phyloP scores from a whole-genome alignment of 2,113 vertebrate species.

The Sylvietta virens region DNA sequence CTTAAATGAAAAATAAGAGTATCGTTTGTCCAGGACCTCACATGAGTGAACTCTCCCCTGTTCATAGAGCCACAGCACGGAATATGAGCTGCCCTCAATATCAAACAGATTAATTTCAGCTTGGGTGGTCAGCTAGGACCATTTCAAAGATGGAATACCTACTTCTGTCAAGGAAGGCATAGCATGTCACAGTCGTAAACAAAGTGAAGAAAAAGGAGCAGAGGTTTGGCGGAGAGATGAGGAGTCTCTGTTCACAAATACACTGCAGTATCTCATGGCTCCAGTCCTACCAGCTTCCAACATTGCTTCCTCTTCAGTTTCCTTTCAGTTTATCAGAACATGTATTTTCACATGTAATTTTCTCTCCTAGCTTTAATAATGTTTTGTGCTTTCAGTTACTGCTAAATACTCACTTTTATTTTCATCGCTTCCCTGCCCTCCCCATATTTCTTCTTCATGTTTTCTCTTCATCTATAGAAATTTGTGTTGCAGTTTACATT shows the following conservation, averaged over 20 bases:
- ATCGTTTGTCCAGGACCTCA: background rate
- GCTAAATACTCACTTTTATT: background rate
- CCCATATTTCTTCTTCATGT: background rate
- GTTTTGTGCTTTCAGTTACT: background rate
- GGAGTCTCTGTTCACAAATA: background rate
- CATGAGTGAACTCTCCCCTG: background rate
- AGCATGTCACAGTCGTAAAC: background rate
- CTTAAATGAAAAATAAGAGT: background rate
- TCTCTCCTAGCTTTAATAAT: background rate
- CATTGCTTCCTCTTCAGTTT: background rate
- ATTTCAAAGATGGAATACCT: background rate
- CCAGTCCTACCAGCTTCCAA: background rate
- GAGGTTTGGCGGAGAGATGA: background rate
- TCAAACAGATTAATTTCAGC: background rate
- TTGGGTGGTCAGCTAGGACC: background rate
- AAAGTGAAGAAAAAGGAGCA: background rate
- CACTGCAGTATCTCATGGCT: background rate
- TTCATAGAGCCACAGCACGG: background rate
- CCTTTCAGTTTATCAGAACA: background rate
- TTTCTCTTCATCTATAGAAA: background rate
- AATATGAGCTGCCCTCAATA: background rate
- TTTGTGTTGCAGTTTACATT: background rate
- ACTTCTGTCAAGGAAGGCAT: background rate
- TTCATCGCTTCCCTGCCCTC: background rate
- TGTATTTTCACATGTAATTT: background rate